Conservation (phyloP, 2,797 vertebrate genomes). For the Lepilemur septentrionalis region DNA sequence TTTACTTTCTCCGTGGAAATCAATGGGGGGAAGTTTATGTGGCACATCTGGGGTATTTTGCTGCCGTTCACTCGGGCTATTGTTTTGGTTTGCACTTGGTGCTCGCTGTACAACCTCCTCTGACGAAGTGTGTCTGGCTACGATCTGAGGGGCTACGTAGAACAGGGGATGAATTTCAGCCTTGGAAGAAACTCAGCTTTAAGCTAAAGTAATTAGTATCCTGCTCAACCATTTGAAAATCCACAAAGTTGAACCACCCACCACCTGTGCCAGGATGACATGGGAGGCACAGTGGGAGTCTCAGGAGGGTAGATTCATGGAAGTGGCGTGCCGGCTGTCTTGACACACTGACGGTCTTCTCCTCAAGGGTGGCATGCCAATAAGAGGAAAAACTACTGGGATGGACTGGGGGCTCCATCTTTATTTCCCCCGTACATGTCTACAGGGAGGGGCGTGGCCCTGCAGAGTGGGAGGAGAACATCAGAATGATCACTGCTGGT, state of each 20-base stretch:
- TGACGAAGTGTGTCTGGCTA: neutral
- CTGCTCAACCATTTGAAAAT: neutral
- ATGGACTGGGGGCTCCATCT: neutral
- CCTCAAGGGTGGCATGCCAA: neutral
- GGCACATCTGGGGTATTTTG: neutral
- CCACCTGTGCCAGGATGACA: no score
- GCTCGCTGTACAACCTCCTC: neutral
- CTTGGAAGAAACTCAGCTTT: neutral
- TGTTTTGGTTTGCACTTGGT: neutral
- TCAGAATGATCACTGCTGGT: neutral
- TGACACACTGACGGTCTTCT: neutral
- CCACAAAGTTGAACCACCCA: neutral
- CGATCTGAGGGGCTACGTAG: neutral
- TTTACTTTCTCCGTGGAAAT: neutral
- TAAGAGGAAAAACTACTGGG: neutral
- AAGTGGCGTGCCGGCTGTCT: neutral
- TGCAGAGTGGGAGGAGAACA: neutral
- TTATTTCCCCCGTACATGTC: neutral
- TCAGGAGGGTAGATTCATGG: neutral
- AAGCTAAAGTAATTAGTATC: neutral
- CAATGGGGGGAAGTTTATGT: neutral
- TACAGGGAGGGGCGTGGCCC: neutral
- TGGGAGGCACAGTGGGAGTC: neutral
- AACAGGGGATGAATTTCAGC: neutral
- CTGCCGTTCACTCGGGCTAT: neutral